phyloP scores from a whole-genome alignment of 2,113 vertebrate species.

The Callorhinus ursinus region DNA sequence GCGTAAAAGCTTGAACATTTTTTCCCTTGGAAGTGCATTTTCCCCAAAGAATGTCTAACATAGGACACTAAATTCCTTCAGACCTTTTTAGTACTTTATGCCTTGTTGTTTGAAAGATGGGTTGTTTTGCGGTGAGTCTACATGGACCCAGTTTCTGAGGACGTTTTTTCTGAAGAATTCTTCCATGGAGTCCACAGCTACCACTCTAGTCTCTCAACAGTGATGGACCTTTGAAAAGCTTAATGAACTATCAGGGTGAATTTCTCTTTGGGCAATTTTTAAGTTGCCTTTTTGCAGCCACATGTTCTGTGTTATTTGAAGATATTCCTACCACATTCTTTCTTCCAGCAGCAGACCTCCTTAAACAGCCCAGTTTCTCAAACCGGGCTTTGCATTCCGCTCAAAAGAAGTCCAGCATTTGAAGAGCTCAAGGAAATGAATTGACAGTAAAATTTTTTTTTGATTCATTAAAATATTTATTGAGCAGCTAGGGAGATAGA shows the following conservation, averaged over 20 bases:
- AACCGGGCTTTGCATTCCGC: not conserved
- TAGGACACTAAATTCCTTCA: not conserved
- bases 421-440: not conserved
- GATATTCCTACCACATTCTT: not conserved
- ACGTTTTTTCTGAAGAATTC: not conserved
- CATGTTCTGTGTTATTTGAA: conserved; percentile 25
- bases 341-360: conserved; percentile 1
- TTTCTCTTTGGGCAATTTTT: conserved; percentile 47
- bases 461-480: no score
- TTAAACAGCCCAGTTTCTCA: conserved; percentile 39
- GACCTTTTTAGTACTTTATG: not conserved
- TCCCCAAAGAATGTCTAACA: not conserved
- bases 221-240: conserved; percentile 53
- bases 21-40: not conserved
- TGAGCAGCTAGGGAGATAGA: no score
- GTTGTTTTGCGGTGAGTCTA: not conserved
- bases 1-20: not conserved
- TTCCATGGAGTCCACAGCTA: not conserved
- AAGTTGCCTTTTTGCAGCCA: conserved; percentile 21
- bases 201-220: not conserved
- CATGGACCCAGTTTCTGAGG: not conserved
- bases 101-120: not conserved
- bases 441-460: not conserved
- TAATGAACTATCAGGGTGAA: conserved; percentile 52
- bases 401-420: not conserved